These are phyloP conservation scores for Malaclemys terrapin DNA, from an alignment of 2,113 vertebrate species.

Conservation along the genomic window DNA sequence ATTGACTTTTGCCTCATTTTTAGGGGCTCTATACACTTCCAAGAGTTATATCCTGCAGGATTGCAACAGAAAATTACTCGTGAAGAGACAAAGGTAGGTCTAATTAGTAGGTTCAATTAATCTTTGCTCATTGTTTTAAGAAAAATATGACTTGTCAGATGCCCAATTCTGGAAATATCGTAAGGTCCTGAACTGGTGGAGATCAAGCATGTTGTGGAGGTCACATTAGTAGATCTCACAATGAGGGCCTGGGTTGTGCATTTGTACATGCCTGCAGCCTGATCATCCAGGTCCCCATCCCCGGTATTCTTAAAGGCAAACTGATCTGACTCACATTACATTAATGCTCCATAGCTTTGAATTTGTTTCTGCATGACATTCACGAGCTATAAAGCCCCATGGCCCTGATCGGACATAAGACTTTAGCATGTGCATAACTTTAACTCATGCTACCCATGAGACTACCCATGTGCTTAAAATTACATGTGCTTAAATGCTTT, in stretches of 20 bases:
- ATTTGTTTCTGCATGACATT: neutral
- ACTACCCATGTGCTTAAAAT: no score
- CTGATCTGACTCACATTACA: neutral
- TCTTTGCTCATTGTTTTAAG: rapidly evolving
- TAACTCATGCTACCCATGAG: no score
- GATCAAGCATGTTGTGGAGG: neutral
- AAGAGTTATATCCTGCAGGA: neutral
- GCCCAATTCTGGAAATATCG: neutral
- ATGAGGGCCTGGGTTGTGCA: neutral
- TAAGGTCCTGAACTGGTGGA: neutral
- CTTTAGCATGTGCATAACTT: no score
- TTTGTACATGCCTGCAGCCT: neutral
- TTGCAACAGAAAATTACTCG: neutral
- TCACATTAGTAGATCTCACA: neutral
- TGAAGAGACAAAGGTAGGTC: no score
- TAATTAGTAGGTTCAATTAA: no score
- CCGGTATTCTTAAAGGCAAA: neutral
- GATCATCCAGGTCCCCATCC: neutral
- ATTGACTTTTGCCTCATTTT: neutral
- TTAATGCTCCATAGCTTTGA: neutral
- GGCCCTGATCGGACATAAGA: no score
- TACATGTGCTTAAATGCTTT: no score
- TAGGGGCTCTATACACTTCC: rapidly evolving
- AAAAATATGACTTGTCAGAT: neutral
- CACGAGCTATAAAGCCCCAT: neutral